phyloP scores from a whole-genome alignment of 2,113 vertebrate species.

The Anseranas semipalmata region DNA sequence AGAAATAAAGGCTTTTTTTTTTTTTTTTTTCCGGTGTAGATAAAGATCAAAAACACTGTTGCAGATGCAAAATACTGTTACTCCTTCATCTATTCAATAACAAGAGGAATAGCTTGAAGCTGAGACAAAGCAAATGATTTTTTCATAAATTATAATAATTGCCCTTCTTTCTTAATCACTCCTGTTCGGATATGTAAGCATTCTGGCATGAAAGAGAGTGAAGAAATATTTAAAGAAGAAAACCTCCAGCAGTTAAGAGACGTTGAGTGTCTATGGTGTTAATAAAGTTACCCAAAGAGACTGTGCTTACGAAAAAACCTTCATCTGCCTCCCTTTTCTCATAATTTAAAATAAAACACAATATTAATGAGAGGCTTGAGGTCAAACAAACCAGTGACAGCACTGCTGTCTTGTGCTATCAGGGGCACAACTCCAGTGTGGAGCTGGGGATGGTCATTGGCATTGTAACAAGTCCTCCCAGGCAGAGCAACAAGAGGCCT shows the following conservation, averaged over 20 bases:
- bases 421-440: neutral
- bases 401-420: neutral
- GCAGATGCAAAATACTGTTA: neutral
- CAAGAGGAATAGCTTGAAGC: neutral
- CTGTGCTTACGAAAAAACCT: neutral
- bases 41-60: neutral
- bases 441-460: neutral
- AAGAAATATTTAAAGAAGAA: conserved; percentile 10
- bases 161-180: neutral
- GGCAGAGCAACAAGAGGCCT: neutral
- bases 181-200: neutral
- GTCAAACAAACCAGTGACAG: neutral
- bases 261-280: neutral
- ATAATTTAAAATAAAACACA: neutral
- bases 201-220: neutral
- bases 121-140: neutral
- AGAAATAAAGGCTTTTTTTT: neutral
- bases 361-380: neutral
- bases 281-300: neutral
- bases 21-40: neutral
- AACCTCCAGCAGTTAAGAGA: conserved; percentile 2
- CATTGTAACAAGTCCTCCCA: neutral
- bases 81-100: neutral
- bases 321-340: neutral
- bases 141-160: neutral